Evolutionary conservation across 2,797 vertebrate genomes (phyloP).

Genomic region (Parauchenoglanis punctatus): DNA sequence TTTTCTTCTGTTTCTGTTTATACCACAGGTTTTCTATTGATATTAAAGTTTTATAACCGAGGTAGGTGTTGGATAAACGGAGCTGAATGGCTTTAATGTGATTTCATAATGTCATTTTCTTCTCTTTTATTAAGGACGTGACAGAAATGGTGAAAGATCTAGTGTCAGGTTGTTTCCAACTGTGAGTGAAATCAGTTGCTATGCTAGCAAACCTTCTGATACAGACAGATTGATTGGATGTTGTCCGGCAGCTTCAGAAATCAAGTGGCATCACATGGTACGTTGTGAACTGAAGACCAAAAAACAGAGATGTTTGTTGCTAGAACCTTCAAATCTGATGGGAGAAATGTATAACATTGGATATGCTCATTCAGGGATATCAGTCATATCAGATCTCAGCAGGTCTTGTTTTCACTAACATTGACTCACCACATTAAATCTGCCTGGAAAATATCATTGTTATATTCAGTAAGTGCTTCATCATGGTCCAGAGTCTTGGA

Average conservation of each 20-base stretch:
- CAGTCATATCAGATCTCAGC: background rate
- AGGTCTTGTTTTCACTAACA: background rate
- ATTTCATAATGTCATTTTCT: background rate
- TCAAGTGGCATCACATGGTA: background rate
- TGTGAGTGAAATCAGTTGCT: background rate
- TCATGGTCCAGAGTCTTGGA: background rate
- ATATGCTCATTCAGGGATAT: background rate
- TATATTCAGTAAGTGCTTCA: background rate
- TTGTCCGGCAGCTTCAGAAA: background rate
- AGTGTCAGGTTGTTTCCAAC: background rate
- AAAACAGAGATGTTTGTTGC: background rate
- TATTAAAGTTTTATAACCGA: background rate
- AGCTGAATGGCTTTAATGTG: no score
- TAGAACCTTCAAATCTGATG: background rate
- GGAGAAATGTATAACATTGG: background rate
- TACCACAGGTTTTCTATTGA: no score
- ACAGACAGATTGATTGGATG: background rate
- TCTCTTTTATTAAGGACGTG: background rate
- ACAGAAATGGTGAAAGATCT: background rate
- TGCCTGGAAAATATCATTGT: background rate
- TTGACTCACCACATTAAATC: background rate
- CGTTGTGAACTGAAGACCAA: background rate
- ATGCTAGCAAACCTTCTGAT: background rate
- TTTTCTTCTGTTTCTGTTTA: background rate
- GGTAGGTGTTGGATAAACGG: background rate